phyloP scores from a whole-genome alignment of 2,888 invertebrate species.

The Xestoiulus laeticollis region DNA sequence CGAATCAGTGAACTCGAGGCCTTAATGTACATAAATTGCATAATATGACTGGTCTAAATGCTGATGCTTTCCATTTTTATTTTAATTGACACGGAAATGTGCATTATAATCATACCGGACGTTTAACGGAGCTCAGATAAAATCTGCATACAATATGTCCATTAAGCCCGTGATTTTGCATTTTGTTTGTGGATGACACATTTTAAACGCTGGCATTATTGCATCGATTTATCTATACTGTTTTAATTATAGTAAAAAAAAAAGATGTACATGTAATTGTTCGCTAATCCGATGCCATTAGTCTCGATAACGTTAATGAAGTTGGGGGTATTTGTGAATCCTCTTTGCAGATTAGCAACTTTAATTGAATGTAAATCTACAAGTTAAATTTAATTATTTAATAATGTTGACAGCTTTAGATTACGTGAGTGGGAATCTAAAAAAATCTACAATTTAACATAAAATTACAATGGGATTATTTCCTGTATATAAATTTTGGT shows the following conservation, averaged over 20 bases:
- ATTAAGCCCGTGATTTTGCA: constrained; percentile 7
- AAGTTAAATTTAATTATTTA: too few species aligned
- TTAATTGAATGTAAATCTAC: too few species aligned
- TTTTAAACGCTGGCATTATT: background rate
- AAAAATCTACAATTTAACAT: too few species aligned
- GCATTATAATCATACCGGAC: constrained; percentile 20
- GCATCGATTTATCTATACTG: background rate
- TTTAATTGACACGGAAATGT: constrained; percentile 33
- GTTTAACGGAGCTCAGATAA: background rate
- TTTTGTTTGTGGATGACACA: background rate
- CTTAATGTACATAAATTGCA: too few species aligned
- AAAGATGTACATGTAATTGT: background rate
- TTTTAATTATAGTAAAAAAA: background rate
- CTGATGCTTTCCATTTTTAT: background rate
- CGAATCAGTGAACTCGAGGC: background rate
- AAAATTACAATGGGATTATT: too few species aligned
- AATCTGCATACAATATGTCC: background rate
- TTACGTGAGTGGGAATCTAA: too few species aligned
- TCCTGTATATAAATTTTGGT: too few species aligned
- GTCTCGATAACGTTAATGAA: background rate
- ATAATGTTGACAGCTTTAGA: too few species aligned
- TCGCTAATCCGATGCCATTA: background rate
- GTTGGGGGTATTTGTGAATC: background rate
- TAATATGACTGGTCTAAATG: background rate
- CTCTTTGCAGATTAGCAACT: too few species aligned